Evolutionary conservation across 2,888 invertebrate genomes (phyloP).

Genomic region (Dolichopus griseipennis): DNA sequence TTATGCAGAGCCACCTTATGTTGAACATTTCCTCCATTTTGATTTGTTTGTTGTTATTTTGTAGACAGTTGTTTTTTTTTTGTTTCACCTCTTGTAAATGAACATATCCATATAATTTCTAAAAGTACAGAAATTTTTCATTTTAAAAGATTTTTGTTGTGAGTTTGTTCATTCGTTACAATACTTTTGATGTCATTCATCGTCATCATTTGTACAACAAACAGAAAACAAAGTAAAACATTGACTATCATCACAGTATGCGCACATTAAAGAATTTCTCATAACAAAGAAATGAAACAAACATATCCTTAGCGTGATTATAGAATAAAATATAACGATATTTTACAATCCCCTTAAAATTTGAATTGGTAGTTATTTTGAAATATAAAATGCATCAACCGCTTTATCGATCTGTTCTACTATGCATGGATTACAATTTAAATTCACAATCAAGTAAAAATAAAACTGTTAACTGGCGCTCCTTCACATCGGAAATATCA

Average conservation of each 20-base stretch:
- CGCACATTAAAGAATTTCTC: neutral
- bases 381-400: no score
- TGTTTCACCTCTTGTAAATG: conserved; percentile 2
- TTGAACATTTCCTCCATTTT: neutral
- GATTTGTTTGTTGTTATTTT: neutral
- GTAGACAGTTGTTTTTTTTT: neutral
- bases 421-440: no score
- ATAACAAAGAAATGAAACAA: no score
- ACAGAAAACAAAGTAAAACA: neutral
- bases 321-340: no score
- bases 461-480: no score
- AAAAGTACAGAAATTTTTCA: neutral
- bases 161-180: neutral
- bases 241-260: conserved; percentile 1
- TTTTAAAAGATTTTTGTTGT: neutral
- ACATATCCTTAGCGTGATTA: no score
- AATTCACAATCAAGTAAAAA: no score
- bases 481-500: no score
- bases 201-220: neutral
- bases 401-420: no score
- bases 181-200: conserved; percentile 3
- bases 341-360: no score
- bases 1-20: neutral
- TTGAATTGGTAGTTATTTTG: no score
- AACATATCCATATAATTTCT: neutral